phyloP scores from a whole-genome alignment of 2,113 vertebrate genomes.

The Salvelinus namaycush region DNA sequence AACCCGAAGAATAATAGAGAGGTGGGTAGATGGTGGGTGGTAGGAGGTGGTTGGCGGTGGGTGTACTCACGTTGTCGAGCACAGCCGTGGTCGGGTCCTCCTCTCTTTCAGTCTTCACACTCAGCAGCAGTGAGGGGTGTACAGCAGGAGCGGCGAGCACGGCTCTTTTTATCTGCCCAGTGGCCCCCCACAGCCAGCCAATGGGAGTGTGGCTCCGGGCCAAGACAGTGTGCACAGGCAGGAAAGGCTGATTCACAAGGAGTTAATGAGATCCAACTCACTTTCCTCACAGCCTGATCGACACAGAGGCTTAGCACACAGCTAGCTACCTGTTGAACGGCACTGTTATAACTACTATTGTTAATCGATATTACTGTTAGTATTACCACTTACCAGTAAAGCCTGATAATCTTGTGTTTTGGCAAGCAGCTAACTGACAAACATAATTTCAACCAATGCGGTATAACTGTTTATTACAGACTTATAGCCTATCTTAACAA shows the following conservation, averaged over 20 bases:
- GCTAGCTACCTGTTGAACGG: not conserved
- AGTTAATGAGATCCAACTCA: slow-evolving; percentile 35
- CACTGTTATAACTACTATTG: too few species aligned
- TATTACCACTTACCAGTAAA: too few species aligned
- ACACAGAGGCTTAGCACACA: not conserved
- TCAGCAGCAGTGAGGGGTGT: not conserved
- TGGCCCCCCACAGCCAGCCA: slow-evolving; percentile 60
- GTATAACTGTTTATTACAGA: too few species aligned
- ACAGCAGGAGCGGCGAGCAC: slow-evolving; percentile 55
- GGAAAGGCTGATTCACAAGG: slow-evolving; percentile 51
- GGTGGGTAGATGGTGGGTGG: slow-evolving; percentile 4
- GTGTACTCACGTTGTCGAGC: slow-evolving; percentile 58
- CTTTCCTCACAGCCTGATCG: slow-evolving; percentile 9
- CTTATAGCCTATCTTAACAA: too few species aligned
- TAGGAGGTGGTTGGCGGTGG: not conserved
- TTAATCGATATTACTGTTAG: too few species aligned
- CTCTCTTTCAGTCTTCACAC: slow-evolving; percentile 23
- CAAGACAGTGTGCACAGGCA: slow-evolving; percentile 17
- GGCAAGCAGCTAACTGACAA: too few species aligned
- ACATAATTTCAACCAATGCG: too few species aligned
- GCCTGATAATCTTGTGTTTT: too few species aligned
- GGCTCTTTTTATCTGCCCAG: slow-evolving; percentile 73
- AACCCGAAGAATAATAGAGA: not conserved
- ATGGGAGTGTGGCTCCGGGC: slow-evolving; percentile 55
- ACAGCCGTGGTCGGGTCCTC: slow-evolving; percentile 34